Conservation (phyloP, 2,113 vertebrate species). For the Erinaceus europaeus region DNA sequence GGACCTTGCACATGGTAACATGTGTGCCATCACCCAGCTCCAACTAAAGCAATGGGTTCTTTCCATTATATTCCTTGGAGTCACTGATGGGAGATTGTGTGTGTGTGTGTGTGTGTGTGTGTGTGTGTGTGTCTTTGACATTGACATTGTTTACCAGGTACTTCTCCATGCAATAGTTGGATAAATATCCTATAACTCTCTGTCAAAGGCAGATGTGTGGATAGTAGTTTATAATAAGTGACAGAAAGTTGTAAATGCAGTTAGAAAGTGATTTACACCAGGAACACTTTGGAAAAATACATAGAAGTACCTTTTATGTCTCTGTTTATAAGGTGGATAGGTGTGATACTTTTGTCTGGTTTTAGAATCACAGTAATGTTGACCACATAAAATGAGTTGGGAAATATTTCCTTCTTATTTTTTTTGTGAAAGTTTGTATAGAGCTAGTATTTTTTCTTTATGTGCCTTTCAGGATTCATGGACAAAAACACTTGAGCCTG, state of each 20-base stretch:
- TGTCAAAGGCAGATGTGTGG: not conserved
- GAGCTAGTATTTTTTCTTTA: not conserved
- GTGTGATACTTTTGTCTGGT: not conserved
- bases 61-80: too few relatives aligned
- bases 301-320: not conserved
- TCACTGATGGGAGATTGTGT: too few relatives aligned
- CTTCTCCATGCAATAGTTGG: not conserved
- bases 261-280: not conserved
- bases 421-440: not conserved
- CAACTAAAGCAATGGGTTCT: too few relatives aligned
- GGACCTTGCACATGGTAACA: too few relatives aligned
- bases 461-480: not conserved
- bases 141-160: not conserved
- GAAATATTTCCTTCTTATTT: too few relatives aligned
- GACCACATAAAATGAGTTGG: too few relatives aligned
- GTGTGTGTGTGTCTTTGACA: too few relatives aligned
- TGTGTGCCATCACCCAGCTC: too few relatives aligned
- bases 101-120: too few relatives aligned
- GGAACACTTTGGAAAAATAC: not conserved
- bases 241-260: not conserved
- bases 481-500: not conserved
- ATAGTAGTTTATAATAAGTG: not conserved
- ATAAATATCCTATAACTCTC: not conserved
- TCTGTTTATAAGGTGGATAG: not conserved
- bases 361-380: not conserved